A percentile compares a stretch with the other conserved stretches of the same genome.
Evolutionary conservation across 2,797 vertebrate species (phyloP).

Genomic region (Oophaga sylvatica): DNA sequence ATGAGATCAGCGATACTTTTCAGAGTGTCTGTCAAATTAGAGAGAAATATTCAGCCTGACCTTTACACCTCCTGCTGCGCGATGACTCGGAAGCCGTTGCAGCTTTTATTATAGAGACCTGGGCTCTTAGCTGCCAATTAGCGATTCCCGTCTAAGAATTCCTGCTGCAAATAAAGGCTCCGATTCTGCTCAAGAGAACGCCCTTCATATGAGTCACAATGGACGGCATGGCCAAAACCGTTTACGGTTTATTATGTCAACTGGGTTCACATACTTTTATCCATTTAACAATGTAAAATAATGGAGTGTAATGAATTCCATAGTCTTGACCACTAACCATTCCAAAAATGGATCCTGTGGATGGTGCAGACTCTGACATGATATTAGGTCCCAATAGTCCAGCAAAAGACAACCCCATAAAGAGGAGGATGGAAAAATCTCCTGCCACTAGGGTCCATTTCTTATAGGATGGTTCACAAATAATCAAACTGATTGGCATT

Average conservation of each 20-base stretch:
- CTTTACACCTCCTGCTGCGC: conserved; percentile 72
- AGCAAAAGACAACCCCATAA: no score
- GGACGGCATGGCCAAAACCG: not conserved
- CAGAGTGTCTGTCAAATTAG: conserved; percentile 77
- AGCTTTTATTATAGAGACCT: conserved; percentile 68
- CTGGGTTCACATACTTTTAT: not conserved
- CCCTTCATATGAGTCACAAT: not conserved
- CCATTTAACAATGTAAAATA: not conserved
- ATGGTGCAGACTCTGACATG: no score
- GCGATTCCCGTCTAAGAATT: not conserved
- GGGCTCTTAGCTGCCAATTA: conserved; percentile 73
- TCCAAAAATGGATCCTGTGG: no score
- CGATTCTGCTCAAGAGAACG: not conserved
- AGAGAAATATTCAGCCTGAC: conserved; percentile 78
- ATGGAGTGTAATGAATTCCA: not conserved
- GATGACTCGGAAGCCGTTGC: conserved; percentile 65
- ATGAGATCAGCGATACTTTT: conserved; percentile 73
- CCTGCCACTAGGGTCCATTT: no score
- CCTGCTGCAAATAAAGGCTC: not conserved
- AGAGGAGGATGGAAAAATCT: no score
- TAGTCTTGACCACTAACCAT: not conserved
- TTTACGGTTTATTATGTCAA: not conserved
- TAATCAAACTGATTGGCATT: no score
- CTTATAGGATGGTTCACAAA: no score
- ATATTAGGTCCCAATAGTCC: no score